Conservation (phyloP, 2,797 vertebrate species). For the Champsocephalus esox region DNA sequence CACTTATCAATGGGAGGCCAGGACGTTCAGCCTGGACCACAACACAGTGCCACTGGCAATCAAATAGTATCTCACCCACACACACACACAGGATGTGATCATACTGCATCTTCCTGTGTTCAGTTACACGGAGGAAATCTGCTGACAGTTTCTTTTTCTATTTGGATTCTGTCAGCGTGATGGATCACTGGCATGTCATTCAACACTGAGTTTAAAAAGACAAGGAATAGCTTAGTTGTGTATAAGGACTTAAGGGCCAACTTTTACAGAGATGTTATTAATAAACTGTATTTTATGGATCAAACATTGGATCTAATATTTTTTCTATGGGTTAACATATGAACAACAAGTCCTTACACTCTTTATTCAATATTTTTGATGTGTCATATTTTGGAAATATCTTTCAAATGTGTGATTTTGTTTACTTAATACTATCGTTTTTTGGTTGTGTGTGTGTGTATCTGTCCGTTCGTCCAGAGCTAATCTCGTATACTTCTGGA, state of each 20-base stretch:
- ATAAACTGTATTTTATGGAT: neutral
- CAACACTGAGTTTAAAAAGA: neutral
- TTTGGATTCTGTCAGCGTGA: conserved; percentile 16
- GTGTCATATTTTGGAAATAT: neutral
- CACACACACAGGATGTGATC: conserved; percentile 52
- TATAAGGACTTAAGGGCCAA: neutral
- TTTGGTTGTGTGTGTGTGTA: no score
- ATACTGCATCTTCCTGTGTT: conserved; percentile 60
- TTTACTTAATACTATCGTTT: neutral
- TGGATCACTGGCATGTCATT: conserved; percentile 2
- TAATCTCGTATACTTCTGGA: no score
- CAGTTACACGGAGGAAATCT: conserved; percentile 66
- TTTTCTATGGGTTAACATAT: neutral
- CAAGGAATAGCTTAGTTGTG: neutral
- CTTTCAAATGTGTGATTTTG: neutral
- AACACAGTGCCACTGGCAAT: conserved; percentile 65
- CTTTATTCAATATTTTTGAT: neutral
- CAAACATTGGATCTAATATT: neutral
- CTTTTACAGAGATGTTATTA: neutral
- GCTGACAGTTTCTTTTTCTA: conserved; percentile 49
- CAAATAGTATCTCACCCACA: conserved; percentile 63
- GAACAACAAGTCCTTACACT: neutral
- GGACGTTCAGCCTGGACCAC: conserved; percentile 22
- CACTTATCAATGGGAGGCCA: conserved; percentile 65
- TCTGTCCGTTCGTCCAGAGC: no score